Percentiles rank a stretch among this genome's conserved stretches.
These are phyloP conservation scores for Aurelia coerulea DNA, from an alignment of 30 jellyfish, hydroid and myxozoan genomes.

Conservation along the genomic window DNA sequence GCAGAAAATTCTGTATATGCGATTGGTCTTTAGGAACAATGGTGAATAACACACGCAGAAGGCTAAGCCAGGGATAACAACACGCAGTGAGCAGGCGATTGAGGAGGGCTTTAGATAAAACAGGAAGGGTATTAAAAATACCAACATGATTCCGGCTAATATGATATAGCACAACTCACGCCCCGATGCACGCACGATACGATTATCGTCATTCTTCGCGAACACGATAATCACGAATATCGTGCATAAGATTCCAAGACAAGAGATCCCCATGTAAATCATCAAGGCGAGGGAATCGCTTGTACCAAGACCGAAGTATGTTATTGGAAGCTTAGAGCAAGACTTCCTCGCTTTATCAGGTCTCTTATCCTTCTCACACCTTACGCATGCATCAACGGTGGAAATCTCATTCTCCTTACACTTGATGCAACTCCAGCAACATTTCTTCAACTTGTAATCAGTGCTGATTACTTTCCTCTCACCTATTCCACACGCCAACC, in stretches of 20 bases:
- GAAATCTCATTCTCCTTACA: slow-evolving; percentile 58
- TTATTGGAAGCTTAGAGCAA: slow-evolving; percentile 56
- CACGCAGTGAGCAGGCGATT: slow-evolving; percentile 63
- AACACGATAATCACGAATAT: slow-evolving; percentile 55
- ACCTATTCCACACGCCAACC: slow-evolving; percentile 75
- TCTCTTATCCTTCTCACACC: slow-evolving; percentile 50
- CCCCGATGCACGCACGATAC: slow-evolving; percentile 84
- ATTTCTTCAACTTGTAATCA: slow-evolving; percentile 38
- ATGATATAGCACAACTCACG: slow-evolving; percentile 84
- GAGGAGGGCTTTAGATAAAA: slow-evolving; percentile 63
- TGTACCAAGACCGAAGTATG: slow-evolving; percentile 5
- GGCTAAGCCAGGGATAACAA: slow-evolving; percentile 83
- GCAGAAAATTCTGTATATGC: slow-evolving; percentile 88
- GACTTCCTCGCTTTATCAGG: slow-evolving; percentile 36
- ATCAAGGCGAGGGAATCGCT: slow-evolving; percentile 13
- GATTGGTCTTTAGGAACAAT: slow-evolving; percentile 79
- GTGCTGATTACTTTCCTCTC: slow-evolving; percentile 16
- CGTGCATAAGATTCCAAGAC: slow-evolving; percentile 64
- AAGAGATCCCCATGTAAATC: slow-evolving; percentile 42
- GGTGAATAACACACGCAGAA: slow-evolving; percentile 85
- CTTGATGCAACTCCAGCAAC: slow-evolving; percentile 88
- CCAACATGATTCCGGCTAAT: slow-evolving; percentile 70
- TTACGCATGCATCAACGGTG: slow-evolving; percentile 58
- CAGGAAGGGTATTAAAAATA: slow-evolving; percentile 58
- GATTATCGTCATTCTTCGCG: slow-evolving; percentile 46